A percentile compares a stretch with the other conserved stretches of the same genome.
phyloP scores from a whole-genome alignment of 2,113 vertebrate species.

The Dasyprocta punctata region DNA sequence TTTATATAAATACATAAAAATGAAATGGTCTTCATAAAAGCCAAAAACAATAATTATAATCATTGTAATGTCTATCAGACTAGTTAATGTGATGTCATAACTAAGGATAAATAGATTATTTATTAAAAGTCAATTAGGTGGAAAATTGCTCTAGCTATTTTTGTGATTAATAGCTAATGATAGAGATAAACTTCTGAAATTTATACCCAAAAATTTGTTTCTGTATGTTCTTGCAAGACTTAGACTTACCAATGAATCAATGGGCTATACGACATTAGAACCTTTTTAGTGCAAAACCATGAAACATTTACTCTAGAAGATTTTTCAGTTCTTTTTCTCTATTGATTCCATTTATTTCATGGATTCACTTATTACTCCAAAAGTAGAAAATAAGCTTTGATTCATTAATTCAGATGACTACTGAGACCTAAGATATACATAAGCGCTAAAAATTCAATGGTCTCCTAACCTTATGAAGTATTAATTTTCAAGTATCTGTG shows the following conservation, averaged over 20 bases:
- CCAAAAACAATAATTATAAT: slow-evolving; percentile 26
- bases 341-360: background rate
- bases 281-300: background rate
- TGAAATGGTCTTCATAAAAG: background rate
- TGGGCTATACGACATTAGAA: background rate
- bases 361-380: slow-evolving; percentile 59
- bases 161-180: background rate
- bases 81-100: background rate
- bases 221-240: slow-evolving; percentile 6
- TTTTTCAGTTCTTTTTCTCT: slow-evolving; percentile 41
- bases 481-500: slow-evolving; percentile 78
- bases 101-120: background rate
- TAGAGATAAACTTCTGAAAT: background rate
- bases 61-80: background rate
- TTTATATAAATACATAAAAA: background rate
- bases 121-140: slow-evolving; percentile 8
- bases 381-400: slow-evolving; percentile 42
- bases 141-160: background rate
- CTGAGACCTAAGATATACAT: slow-evolving; percentile 68
- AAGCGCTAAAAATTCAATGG: slow-evolving; percentile 72
- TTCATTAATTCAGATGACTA: slow-evolving; percentile 57
- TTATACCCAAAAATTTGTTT: slow-evolving; percentile 19
- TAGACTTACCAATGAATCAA: background rate
- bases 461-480: slow-evolving; percentile 73
- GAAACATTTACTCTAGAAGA: background rate